A percentile compares a stretch with the other conserved stretches of the same genome.
These are phyloP conservation scores for Zapornia atra DNA, from an alignment of 2,113 vertebrate genomes.

Conservation along the genomic window DNA sequence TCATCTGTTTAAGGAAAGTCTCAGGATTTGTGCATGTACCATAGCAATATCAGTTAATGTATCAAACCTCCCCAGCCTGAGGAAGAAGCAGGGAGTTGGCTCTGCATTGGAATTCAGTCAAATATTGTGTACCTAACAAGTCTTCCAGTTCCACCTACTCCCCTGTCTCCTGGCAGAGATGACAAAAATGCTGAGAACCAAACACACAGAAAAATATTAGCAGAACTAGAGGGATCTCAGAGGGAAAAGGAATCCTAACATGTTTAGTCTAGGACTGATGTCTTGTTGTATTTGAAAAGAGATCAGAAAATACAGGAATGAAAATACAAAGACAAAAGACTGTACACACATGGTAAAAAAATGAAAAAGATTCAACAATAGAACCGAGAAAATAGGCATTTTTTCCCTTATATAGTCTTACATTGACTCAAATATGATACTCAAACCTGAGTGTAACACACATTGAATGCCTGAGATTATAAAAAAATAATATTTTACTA, in stretches of 20 bases:
- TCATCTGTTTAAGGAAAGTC: not conserved
- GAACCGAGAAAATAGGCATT: not conserved
- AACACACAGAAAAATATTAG: not conserved
- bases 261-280: conserved; percentile 3
- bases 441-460: not conserved
- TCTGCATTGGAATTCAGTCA: not conserved
- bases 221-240: not conserved
- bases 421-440: not conserved
- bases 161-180: not conserved
- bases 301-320: not conserved
- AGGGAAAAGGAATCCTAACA: not conserved
- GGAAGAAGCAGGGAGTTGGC: not conserved
- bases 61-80: not conserved
- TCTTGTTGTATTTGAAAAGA: conserved; percentile 7
- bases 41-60: not conserved
- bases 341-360: not conserved
- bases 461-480: not conserved
- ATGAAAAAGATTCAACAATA: not conserved
- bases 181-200: not conserved
- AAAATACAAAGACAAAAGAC: not conserved
- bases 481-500: not conserved
- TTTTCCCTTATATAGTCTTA: not conserved
- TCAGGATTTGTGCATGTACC: not conserved
- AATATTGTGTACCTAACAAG: not conserved
- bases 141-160: not conserved